Percentiles rank a stretch among this genome's conserved stretches.
phyloP scores from a whole-genome alignment of 2,888 invertebrate species.

The Cotesia congregata region DNA sequence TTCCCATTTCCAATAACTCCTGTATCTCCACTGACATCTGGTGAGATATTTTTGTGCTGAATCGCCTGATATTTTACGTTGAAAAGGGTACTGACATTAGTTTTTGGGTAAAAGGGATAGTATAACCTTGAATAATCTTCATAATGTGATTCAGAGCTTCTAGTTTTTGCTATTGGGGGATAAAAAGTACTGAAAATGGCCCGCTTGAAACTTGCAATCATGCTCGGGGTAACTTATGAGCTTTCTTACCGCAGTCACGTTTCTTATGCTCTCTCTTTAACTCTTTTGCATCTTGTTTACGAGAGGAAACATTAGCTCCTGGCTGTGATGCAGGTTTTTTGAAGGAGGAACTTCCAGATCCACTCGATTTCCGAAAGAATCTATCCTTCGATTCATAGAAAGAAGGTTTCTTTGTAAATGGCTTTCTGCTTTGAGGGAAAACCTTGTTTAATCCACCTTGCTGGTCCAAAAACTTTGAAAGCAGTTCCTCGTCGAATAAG shows the following conservation, averaged over 20 bases:
- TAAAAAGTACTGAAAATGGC: neutral
- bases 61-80: neutral
- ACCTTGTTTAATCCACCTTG: constrained; percentile 8
- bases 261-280: neutral
- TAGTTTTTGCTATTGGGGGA: neutral
- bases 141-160: no score
- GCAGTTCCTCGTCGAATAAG: constrained; percentile 33
- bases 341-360: neutral
- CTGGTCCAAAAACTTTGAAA: constrained; percentile 31
- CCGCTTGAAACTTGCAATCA: neutral
- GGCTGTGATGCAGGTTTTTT: neutral
- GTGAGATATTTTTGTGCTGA: neutral
- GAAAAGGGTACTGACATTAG: neutral
- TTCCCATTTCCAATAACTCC: neutral
- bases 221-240: neutral
- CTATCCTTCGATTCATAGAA: neutral
- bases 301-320: neutral
- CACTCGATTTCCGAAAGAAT: neutral
- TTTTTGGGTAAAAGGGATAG: no score
- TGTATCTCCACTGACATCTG: constrained; percentile 29
- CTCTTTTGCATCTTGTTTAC: neutral
- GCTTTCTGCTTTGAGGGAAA: constrained; percentile 9
- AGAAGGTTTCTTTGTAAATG: neutral
- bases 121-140: no score
- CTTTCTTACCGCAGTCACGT: neutral